phyloP scores from a whole-genome alignment of 2,113 vertebrate species.

The Hippocampus zosterae region DNA sequence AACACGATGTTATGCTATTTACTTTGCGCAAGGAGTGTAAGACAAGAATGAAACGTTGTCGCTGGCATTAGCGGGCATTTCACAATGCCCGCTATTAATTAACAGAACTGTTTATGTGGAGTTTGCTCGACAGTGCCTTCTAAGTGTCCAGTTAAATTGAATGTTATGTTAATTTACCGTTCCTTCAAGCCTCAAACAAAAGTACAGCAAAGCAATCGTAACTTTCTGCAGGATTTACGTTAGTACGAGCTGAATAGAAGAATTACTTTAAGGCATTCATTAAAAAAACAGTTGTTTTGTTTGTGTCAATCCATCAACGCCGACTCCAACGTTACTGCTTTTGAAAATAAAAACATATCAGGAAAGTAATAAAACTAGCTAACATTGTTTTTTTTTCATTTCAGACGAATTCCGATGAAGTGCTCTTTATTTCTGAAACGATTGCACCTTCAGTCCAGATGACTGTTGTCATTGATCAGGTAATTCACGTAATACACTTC shows the following conservation, averaged over 20 bases:
- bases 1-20: not conserved
- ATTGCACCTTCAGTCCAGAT: not conserved
- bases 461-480: constrained; percentile 25
- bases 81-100: not conserved
- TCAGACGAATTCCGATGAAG: constrained; percentile 38
- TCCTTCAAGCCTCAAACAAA: not conserved
- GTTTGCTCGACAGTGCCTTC: not conserved
- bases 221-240: not conserved
- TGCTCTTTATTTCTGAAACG: constrained; percentile 46
- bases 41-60: not conserved
- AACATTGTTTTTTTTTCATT: not conserved
- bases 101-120: not conserved
- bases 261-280: too few relatives aligned
- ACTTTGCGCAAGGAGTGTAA: not conserved
- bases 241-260: not conserved
- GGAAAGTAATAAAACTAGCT: not conserved
- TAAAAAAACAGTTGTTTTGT: too few relatives aligned
- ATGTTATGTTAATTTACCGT: not conserved
- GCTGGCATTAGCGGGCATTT: not conserved
- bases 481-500: constrained; percentile 4
- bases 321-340: not conserved
- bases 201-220: not conserved
- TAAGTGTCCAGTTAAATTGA: not conserved
- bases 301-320: not conserved
- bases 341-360: not conserved